Conservation (phyloP, 1,140 invertebrate genomes). For the Antheraea pernyi region DNA sequence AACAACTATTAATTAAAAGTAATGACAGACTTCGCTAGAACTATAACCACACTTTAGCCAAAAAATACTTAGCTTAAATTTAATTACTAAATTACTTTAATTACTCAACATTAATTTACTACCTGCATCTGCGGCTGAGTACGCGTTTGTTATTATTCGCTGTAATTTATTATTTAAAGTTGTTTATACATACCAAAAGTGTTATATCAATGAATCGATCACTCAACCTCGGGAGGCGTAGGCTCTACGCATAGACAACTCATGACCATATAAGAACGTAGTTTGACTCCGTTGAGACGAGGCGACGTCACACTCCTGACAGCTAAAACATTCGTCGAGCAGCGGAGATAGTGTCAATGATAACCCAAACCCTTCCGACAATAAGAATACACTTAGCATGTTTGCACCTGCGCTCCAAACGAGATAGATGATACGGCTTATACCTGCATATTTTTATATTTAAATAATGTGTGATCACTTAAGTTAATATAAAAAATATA, state of each 20-base stretch:
- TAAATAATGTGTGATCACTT: constrained; percentile 34
- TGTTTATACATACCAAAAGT: no score
- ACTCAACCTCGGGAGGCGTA: constrained; percentile 27
- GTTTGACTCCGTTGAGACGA: constrained; percentile 46
- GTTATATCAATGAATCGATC: constrained; percentile 54
- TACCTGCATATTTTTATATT: constrained; percentile 46
- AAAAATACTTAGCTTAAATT: no score
- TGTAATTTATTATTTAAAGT: background rate
- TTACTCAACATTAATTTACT: no score
- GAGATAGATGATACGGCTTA: constrained; percentile 62
- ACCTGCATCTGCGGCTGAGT: no score
- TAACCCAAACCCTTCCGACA: constrained; percentile 75
- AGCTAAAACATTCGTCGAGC: constrained; percentile 78
- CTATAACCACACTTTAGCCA: no score
- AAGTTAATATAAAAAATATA: constrained; percentile 25
- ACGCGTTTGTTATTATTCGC: no score
- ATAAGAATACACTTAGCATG: constrained; percentile 77
- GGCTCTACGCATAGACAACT: background rate
- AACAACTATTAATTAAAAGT: no score
- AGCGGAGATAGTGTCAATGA: constrained; percentile 74
- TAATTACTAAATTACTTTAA: no score
- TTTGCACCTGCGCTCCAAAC: constrained; percentile 71
- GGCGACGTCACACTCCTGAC: constrained; percentile 77
- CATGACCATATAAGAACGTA: constrained; percentile 38
- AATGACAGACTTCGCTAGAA: no score